Conservation (phyloP, 2,797 vertebrate genomes). For the Pseudochirops cupreus region DNA sequence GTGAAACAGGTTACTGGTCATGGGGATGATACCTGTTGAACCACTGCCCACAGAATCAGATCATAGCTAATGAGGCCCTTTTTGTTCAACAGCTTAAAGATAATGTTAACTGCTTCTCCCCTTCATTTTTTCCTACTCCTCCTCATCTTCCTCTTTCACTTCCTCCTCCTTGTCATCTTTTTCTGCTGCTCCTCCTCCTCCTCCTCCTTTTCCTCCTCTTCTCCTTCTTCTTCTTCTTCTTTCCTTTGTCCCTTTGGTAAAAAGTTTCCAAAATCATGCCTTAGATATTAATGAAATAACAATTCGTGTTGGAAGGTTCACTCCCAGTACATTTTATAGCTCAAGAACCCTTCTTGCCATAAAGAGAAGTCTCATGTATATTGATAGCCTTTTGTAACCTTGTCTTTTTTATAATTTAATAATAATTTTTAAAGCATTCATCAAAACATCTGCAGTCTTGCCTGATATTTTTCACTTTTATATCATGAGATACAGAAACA, state of each 20-base stretch:
- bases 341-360: slow-evolving; percentile 47
- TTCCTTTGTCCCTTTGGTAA: slow-evolving; percentile 71
- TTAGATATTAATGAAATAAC: slow-evolving; percentile 71
- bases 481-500: not conserved
- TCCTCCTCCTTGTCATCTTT: slow-evolving; percentile 37
- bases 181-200: too few relatives aligned
- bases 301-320: slow-evolving; percentile 64
- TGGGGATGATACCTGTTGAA: not conserved
- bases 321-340: slow-evolving; percentile 60
- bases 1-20: slow-evolving; percentile 50
- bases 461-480: slow-evolving; percentile 9
- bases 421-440: slow-evolving; percentile 44
- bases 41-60: slow-evolving; percentile 39
- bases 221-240: not conserved
- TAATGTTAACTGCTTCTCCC: not conserved
- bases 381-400: slow-evolving; percentile 53
- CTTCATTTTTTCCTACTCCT: not conserved
- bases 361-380: slow-evolving; percentile 16
- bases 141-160: not conserved
- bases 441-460: slow-evolving; percentile 13
- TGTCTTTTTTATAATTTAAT: slow-evolving; percentile 39
- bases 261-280: slow-evolving; percentile 57
- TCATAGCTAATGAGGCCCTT: slow-evolving; percentile 69
- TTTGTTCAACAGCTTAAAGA: not conserved
- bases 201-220: slow-evolving; percentile 5